phyloP scores from a whole-genome alignment of 1,140 invertebrate genomes.

The Drosophila murphyi region DNA sequence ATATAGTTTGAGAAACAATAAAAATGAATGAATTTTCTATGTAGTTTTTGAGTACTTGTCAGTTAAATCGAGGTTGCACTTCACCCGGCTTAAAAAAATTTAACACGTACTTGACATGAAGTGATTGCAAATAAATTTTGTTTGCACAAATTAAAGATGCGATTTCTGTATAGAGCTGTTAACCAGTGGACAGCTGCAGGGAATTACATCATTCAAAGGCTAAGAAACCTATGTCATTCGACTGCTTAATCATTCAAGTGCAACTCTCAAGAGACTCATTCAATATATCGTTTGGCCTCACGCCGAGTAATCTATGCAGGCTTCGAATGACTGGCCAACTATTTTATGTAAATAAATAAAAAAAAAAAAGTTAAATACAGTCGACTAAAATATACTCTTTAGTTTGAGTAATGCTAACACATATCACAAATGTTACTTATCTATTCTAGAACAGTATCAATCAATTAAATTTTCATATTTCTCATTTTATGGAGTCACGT shows the following conservation, averaged over 20 bases:
- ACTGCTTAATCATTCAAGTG: conserved; percentile 44
- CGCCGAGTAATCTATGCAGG: conserved; percentile 15
- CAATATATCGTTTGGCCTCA: conserved; percentile 24
- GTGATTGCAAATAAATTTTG: conserved; percentile 23
- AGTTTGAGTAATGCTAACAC: not conserved
- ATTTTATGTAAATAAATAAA: conserved; percentile 5
- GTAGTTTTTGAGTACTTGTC: not conserved
- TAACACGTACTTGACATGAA: conserved; percentile 13
- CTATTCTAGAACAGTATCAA: too few relatives aligned
- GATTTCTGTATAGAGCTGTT: conserved; percentile 33
- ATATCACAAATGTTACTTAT: too few relatives aligned
- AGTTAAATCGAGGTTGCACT: conserved; percentile 2
- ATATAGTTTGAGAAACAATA: not conserved
- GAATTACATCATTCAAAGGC: conserved; percentile 39
- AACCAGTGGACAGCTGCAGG: conserved; percentile 27
- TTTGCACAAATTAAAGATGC: conserved; percentile 27
- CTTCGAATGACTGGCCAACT: conserved; percentile 43
- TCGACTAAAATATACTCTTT: not conserved
- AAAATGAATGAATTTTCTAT: not conserved
- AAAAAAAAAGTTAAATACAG: not conserved
- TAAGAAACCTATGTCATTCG: conserved; percentile 46
- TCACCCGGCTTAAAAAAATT: not conserved
- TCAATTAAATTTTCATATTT: too few relatives aligned
- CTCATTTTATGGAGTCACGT: too few relatives aligned
- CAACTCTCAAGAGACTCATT: conserved; percentile 26